These are phyloP conservation scores for Pentamera pediparva DNA, from an alignment of 53 echinoderm and acorn worm genomes.

Conservation along the genomic window DNA sequence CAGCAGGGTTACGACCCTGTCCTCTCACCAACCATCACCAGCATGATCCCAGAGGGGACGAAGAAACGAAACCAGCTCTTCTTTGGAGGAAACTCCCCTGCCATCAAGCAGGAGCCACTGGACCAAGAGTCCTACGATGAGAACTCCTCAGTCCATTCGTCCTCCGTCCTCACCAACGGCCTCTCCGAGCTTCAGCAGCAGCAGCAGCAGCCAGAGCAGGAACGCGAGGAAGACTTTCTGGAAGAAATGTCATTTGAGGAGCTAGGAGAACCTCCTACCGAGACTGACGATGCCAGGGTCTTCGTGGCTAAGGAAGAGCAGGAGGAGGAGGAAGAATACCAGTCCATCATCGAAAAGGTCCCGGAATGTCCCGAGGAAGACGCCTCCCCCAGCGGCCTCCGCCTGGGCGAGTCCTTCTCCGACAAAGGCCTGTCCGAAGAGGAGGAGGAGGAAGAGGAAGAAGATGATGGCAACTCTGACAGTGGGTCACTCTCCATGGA, in stretches of 20 bases:
- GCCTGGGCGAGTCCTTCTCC: background rate
- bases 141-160: background rate
- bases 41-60: constrained; percentile 45
- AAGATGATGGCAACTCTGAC: constrained; percentile 6
- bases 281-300: background rate
- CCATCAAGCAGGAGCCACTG: background rate
- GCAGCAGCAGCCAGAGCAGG: too few species aligned
- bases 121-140: background rate
- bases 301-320: background rate
- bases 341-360: background rate
- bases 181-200: background rate
- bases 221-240: background rate
- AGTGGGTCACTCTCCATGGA: background rate
- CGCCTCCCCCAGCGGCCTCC: background rate
- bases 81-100: background rate
- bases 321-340: background rate
- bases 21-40: constrained; percentile 16
- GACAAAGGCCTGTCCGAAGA: constrained; percentile 7
- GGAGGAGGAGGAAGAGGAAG: background rate
- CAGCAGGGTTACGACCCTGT: constrained; percentile 29
- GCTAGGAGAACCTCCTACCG: background rate
- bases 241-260: background rate
- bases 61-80: constrained; percentile 27
- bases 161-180: background rate
- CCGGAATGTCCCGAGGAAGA: background rate